These are phyloP conservation scores for Salvelinus fontinalis DNA, from an alignment of 2,113 vertebrate genomes.

Conservation along the genomic window DNA sequence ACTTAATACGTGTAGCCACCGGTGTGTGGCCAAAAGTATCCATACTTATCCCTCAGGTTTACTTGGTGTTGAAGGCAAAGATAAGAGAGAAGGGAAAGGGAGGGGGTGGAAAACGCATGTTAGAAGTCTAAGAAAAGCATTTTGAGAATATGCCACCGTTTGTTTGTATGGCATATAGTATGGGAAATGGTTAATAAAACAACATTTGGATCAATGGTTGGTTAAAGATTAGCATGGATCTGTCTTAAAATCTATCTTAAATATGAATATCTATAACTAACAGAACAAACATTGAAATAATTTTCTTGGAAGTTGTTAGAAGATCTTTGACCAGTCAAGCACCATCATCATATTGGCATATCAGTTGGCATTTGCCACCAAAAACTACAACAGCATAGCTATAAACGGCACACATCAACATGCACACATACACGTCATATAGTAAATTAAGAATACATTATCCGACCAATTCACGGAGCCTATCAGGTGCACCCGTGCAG, in stretches of 20 bases:
- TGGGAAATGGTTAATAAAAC: neutral
- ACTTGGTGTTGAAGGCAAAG: constrained; percentile 32
- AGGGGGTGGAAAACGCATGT: neutral
- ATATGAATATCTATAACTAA: constrained; percentile 3
- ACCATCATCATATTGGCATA: too few species aligned
- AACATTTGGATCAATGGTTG: constrained; percentile 18
- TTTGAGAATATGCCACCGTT: constrained; percentile 12
- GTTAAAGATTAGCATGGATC: neutral
- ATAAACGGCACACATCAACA: too few species aligned
- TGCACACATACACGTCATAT: too few species aligned
- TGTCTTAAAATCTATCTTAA: too few species aligned
- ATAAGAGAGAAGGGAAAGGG: constrained; percentile 48
- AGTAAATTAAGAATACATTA: too few species aligned
- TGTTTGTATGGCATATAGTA: neutral
- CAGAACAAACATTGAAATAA: too few species aligned
- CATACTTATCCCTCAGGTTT: constrained; percentile 39
- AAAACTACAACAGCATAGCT: too few species aligned
- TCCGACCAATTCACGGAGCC: too few species aligned
- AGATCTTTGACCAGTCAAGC: too few species aligned
- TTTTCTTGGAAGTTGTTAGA: too few species aligned
- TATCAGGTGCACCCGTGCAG: neutral
- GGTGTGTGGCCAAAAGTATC: constrained; percentile 6
- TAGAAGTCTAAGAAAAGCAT: constrained; percentile 44
- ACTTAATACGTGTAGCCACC: neutral
- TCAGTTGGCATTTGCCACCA: too few species aligned